phyloP scores from a whole-genome alignment of 2,797 vertebrate species.

The Chlorospingus semifuscus region DNA sequence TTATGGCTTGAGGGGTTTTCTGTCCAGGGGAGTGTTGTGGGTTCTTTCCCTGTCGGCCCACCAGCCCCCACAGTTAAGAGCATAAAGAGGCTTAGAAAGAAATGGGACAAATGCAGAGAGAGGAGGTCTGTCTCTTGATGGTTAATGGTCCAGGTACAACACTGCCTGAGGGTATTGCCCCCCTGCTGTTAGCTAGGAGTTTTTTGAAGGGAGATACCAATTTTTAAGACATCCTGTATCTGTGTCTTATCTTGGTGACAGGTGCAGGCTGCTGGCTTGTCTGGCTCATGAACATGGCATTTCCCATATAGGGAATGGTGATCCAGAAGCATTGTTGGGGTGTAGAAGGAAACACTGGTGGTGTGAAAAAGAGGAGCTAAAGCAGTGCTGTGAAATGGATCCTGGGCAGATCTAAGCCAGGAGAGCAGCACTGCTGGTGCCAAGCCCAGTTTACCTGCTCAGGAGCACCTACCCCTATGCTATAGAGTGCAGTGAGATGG shows the following conservation, averaged over 20 bases:
- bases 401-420: neutral
- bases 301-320: neutral
- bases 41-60: neutral
- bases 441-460: neutral
- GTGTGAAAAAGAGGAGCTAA: neutral
- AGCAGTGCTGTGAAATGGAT: neutral
- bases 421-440: neutral
- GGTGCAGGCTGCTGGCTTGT: neutral
- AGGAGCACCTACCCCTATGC: neutral
- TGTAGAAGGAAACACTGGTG: neutral
- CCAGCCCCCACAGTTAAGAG: neutral
- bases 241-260: neutral
- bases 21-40: neutral
- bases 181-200: neutral
- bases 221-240: neutral
- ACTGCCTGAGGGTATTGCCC: neutral
- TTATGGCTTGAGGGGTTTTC: neutral
- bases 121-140: neutral
- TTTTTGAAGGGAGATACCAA: neutral
- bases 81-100: neutral
- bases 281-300: neutral
- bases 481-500: neutral
- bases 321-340: neutral
- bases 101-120: neutral
- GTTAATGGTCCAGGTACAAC: neutral